These are phyloP conservation scores for Saccopteryx bilineata DNA, from an alignment of 2,113 vertebrate genomes.

Conservation along the genomic window DNA sequence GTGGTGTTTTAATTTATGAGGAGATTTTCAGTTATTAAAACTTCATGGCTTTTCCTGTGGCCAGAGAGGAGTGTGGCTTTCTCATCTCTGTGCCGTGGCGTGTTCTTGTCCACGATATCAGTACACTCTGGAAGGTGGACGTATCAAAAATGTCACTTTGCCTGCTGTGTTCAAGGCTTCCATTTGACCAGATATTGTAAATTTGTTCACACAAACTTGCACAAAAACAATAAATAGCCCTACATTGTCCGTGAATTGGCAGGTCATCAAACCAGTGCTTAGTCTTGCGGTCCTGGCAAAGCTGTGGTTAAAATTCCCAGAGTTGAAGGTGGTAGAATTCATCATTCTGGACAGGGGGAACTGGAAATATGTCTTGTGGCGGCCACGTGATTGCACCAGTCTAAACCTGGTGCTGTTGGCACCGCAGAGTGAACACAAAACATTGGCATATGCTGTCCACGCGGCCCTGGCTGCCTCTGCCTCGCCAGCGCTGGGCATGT, in stretches of 20 bases:
- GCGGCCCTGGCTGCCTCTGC: not conserved
- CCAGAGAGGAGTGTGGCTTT: not conserved
- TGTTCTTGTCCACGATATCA: not conserved
- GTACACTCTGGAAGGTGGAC: not conserved
- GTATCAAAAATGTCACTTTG: not conserved
- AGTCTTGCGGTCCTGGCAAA: not conserved
- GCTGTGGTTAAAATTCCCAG: not conserved
- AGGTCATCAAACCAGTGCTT: not conserved
- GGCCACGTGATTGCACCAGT: not conserved
- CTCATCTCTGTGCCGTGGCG: not conserved
- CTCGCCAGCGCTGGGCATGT: not conserved
- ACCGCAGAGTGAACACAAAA: not conserved
- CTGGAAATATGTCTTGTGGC: not conserved
- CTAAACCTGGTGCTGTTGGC: not conserved
- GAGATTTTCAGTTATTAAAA: not conserved
- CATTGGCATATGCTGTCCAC: not conserved
- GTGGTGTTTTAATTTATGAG: not conserved
- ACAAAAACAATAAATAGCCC: not conserved
- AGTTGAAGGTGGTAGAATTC: not conserved
- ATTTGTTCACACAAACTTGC: not conserved
- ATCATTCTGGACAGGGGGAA: not conserved
- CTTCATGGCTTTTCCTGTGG: not conserved
- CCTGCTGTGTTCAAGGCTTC: not conserved
- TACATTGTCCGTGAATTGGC: not conserved
- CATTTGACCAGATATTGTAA: not conserved